phyloP scores from a whole-genome alignment of 2,888 invertebrate species.

The Strigamia maritima region DNA sequence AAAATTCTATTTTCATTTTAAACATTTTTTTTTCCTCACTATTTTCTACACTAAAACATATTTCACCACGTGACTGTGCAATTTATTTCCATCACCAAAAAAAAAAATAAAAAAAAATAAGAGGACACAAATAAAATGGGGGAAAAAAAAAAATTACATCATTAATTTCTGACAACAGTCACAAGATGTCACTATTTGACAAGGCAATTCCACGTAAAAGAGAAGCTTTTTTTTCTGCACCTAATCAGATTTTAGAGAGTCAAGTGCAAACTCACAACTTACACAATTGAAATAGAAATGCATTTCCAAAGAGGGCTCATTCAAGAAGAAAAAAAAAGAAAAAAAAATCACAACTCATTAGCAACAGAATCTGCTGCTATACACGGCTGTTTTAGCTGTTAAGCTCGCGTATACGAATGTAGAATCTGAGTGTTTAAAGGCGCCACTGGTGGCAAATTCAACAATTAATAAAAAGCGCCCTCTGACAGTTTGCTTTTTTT shows the following conservation, averaged over 20 bases:
- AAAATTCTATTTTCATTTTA: neutral
- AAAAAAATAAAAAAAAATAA: neutral
- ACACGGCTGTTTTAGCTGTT: neutral
- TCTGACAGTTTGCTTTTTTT: too few relatives aligned
- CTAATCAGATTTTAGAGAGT: neutral
- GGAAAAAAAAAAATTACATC: neutral
- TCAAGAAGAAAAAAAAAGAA: neutral
- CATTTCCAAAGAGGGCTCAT: conserved; percentile 2
- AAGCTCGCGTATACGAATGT: conserved; percentile 11
- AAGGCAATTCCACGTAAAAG: too few relatives aligned
- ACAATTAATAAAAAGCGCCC: neutral
- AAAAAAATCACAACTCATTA: neutral
- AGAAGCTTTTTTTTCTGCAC: neutral
- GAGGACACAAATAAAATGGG: too few relatives aligned
- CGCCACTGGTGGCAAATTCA: neutral
- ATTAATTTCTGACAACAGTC: neutral
- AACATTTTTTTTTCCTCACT: neutral
- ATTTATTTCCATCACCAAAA: neutral
- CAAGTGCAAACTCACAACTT: neutral
- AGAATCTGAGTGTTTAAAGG: neutral
- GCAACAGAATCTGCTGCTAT: neutral
- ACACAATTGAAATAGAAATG: neutral
- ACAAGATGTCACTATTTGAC: neutral
- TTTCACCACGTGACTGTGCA: neutral
- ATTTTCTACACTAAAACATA: neutral